Conservation (phyloP, 2,113 vertebrate genomes). For the Burhinus oedicnemus region DNA sequence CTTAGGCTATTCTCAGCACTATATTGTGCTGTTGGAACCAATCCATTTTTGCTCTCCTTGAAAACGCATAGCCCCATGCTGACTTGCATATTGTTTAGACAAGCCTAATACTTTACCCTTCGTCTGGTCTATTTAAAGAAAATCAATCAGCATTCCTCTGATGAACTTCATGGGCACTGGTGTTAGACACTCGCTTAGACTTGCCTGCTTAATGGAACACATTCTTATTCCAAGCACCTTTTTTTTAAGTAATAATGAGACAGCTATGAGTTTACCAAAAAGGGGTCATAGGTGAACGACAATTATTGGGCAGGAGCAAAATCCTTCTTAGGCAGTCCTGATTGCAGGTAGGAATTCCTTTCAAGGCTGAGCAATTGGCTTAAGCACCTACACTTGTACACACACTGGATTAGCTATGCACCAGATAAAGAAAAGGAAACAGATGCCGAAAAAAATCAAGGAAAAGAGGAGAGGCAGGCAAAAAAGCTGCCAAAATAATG, state of each 20-base stretch:
- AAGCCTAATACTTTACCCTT: conserved; percentile 26
- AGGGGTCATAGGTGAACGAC: conserved; percentile 4
- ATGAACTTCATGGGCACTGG: conserved; percentile 29
- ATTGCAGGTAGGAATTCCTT: conserved; percentile 34
- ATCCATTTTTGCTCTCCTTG: conserved; percentile 38
- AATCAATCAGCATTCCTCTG: conserved; percentile 55
- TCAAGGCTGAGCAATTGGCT: conserved; percentile 2
- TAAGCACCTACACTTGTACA: neutral
- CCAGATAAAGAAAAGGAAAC: conserved; percentile 6
- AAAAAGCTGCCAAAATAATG: neutral
- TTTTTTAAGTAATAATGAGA: neutral
- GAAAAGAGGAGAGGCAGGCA: neutral
- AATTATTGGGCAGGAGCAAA: conserved; percentile 9
- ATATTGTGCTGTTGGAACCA: neutral
- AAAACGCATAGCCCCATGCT: neutral
- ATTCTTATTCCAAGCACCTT: conserved; percentile 15
- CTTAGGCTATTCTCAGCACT: neutral
- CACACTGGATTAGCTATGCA: neutral
- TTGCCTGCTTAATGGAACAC: conserved; percentile 39
- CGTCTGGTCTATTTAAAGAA: conserved; percentile 51
- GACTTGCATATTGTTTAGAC: conserved; percentile 58
- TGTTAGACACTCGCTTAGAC: conserved; percentile 1
- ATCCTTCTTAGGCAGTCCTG: neutral
- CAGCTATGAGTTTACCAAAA: neutral
- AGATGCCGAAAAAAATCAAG: neutral